Conservation (phyloP, 30 jellyfish, hydroid and myxozoan genomes). For the Chrysaora quinquecirrha region DNA sequence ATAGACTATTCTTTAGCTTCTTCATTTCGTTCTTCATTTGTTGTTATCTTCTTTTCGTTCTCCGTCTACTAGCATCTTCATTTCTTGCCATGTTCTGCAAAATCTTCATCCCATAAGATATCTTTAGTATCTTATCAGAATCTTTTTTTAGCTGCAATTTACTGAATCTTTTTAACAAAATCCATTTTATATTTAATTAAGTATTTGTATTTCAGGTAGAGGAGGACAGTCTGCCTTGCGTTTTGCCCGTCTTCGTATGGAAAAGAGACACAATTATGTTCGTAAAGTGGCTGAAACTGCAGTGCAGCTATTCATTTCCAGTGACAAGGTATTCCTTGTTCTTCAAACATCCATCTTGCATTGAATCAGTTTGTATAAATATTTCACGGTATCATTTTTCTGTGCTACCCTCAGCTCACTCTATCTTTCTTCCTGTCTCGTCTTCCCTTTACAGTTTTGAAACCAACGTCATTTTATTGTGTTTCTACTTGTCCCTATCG, state of each 20-base stretch:
- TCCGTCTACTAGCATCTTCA: too few relatives aligned
- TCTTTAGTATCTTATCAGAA: too few relatives aligned
- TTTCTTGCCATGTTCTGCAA: too few relatives aligned
- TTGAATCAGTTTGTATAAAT: background rate
- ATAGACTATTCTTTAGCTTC: too few relatives aligned
- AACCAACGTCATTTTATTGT: background rate
- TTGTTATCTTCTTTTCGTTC: too few relatives aligned
- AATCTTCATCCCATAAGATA: too few relatives aligned
- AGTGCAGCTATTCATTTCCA: conserved; percentile 85
- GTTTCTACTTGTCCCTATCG: too few relatives aligned
- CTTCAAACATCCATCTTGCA: background rate
- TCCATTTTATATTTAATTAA: too few relatives aligned
- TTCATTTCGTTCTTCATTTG: too few relatives aligned
- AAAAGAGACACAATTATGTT: conserved; percentile 94
- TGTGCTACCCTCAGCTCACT: background rate
- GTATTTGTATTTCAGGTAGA: conserved; percentile 79
- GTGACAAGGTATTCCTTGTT: conserved; percentile 74
- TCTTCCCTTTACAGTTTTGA: background rate
- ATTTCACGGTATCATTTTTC: background rate
- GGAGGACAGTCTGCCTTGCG: conserved; percentile 99
- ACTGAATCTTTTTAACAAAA: too few relatives aligned
- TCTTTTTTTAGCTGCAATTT: too few relatives aligned
- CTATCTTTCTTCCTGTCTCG: too few relatives aligned
- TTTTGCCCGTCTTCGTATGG: conserved; percentile 98
- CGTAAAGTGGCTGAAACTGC: conserved; percentile 99